Percentiles rank a stretch among this genome's conserved stretches.
Evolutionary conservation across 1,140 invertebrate species (phyloP).

Genomic region (Lepidurus arcticus): DNA sequence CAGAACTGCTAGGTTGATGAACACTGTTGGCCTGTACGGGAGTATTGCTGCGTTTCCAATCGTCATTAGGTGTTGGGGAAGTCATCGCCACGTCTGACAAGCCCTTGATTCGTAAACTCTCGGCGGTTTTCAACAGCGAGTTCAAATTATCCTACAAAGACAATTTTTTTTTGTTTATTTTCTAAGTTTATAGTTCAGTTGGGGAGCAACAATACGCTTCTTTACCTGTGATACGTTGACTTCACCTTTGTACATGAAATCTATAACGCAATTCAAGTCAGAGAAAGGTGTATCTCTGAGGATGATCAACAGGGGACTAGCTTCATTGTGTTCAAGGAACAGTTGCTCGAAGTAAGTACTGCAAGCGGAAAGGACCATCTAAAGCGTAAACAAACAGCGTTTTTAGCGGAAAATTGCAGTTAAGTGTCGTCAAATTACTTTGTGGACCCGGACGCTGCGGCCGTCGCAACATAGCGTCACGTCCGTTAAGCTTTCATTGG

Average conservation of each 20-base stretch:
- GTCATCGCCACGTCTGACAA: constrained; percentile 71
- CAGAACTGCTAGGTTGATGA: constrained; percentile 28
- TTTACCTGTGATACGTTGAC: constrained; percentile 84
- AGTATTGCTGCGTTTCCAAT: constrained; percentile 43
- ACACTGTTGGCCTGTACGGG: constrained; percentile 30
- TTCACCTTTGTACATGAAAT: constrained; percentile 94
- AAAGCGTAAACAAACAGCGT: constrained; percentile 44
- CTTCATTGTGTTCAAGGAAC: constrained; percentile 77
- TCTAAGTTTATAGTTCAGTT: not conserved
- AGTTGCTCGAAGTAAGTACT: constrained; percentile 83
- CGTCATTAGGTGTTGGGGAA: constrained; percentile 42
- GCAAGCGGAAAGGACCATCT: constrained; percentile 67
- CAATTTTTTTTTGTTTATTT: constrained; percentile 1
- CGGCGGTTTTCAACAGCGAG: constrained; percentile 80
- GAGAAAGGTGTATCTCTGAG: constrained; percentile 77
- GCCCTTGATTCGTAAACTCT: constrained; percentile 84
- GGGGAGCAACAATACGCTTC: not conserved
- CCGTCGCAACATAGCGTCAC: constrained; percentile 84
- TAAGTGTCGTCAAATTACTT: constrained; percentile 52
- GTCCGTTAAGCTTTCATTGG: constrained; percentile 82
- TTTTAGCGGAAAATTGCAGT: constrained; percentile 2
- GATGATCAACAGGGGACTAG: constrained; percentile 61
- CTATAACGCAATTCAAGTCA: constrained; percentile 77
- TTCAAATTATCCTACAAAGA: constrained; percentile 65
- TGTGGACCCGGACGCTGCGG: constrained; percentile 78